phyloP scores from a whole-genome alignment of 92 coral and sea anemone species.

The Actinernus sp. region DNA sequence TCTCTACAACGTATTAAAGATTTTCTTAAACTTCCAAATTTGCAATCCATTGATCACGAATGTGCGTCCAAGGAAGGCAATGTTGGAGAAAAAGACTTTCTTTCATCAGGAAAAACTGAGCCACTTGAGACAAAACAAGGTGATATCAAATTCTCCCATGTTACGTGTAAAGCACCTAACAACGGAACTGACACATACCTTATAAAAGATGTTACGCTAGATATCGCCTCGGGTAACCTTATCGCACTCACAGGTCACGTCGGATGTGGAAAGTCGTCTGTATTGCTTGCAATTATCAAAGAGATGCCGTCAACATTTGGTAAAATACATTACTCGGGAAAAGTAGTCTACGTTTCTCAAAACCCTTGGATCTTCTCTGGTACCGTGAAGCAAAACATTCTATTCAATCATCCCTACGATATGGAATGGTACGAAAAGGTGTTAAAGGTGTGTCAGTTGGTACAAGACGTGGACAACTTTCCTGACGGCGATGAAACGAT shows the following conservation, averaged over 20 bases:
- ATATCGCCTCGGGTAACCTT: background rate
- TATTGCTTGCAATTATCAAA: background rate
- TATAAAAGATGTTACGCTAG: background rate
- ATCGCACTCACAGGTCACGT: background rate
- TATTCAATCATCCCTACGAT: background rate
- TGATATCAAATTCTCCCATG: background rate
- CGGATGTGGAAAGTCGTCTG: background rate
- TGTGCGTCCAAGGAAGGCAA: too few species aligned
- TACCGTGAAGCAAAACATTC: background rate
- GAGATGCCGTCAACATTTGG: background rate
- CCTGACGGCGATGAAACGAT: constrained; percentile 1
- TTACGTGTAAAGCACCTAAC: background rate
- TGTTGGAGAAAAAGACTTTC: too few species aligned
- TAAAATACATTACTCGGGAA: background rate
- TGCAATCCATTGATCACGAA: too few species aligned
- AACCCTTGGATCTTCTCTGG: background rate
- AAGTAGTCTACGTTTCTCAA: background rate
- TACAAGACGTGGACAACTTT: background rate
- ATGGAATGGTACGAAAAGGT: background rate
- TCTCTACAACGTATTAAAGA: background rate
- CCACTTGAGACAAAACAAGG: too few species aligned
- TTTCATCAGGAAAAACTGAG: too few species aligned
- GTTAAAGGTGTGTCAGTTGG: background rate
- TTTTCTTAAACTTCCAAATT: background rate
- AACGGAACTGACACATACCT: background rate